A percentile compares a stretch with the other conserved stretches of the same genome.
Conservation (phyloP, 2,113 vertebrate species). For the Hirundichthys speculiger region DNA sequence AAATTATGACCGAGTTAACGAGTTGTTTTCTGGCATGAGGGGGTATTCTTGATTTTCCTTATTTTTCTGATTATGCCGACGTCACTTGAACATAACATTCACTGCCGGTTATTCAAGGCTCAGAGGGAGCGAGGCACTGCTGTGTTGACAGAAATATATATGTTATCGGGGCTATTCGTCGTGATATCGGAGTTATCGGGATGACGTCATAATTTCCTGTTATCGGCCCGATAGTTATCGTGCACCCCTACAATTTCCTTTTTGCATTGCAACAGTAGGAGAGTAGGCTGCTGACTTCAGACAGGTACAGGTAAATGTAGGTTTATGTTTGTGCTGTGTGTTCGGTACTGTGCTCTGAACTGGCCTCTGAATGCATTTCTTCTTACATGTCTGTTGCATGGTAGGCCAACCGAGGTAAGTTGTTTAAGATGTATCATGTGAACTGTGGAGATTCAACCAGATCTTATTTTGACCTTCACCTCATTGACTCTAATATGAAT, state of each 20-base stretch:
- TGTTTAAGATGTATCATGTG: constrained; percentile 3
- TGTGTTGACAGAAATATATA: too few relatives aligned
- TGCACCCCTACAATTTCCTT: constrained; percentile 30
- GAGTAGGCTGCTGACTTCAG: neutral
- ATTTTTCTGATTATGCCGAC: too few relatives aligned
- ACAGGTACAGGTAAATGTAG: neutral
- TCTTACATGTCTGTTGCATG: constrained; percentile 86
- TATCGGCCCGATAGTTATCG: too few relatives aligned
- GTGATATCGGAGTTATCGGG: too few relatives aligned
- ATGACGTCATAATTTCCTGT: too few relatives aligned
- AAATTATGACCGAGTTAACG: too few relatives aligned
- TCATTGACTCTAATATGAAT: neutral
- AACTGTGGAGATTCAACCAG: neutral
- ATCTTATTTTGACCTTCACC: neutral
- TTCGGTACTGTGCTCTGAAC: constrained; percentile 45
- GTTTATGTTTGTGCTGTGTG: constrained; percentile 3
- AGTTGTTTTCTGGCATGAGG: too few relatives aligned
- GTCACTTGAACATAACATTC: too few relatives aligned
- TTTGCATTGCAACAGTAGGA: neutral
- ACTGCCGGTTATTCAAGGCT: too few relatives aligned
- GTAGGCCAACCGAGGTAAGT: constrained; percentile 90
- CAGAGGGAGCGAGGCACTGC: too few relatives aligned
- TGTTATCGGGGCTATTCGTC: too few relatives aligned
- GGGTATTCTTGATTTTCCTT: too few relatives aligned
- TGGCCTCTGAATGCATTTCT: constrained; percentile 76